A percentile compares a stretch with the other conserved stretches of the same genome.
phyloP scores from a whole-genome alignment of 2,888 invertebrate genomes.

The Thereva nobilitata region DNA sequence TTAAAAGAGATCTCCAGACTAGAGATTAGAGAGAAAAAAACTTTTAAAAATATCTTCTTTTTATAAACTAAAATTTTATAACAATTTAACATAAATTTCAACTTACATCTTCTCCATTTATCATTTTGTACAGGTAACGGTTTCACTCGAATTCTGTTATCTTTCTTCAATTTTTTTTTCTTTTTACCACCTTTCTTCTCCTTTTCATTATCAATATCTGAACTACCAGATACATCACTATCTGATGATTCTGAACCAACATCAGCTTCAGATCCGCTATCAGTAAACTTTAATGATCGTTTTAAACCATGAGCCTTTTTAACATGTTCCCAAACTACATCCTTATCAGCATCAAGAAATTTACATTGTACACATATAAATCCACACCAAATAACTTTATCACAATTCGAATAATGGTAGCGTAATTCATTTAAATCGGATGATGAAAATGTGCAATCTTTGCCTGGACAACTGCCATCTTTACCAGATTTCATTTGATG shows the following conservation, averaged over 20 bases:
- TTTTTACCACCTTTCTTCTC: constrained; percentile 43
- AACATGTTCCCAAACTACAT: constrained; percentile 43
- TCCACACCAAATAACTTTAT: constrained; percentile 47
- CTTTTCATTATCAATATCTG: constrained; percentile 44
- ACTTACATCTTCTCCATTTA: constrained; percentile 17
- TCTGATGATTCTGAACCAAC: constrained; percentile 39
- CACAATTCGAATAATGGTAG: constrained; percentile 50
- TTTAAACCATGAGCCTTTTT: constrained; percentile 30
- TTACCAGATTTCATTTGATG: constrained; percentile 44
- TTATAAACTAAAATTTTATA: neutral
- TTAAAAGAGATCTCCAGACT: no score
- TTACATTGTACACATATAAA: constrained; percentile 47
- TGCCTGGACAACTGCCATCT: constrained; percentile 51
- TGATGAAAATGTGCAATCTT: constrained; percentile 50
- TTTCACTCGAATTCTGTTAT: neutral
- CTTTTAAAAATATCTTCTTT: neutral
- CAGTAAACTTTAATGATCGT: constrained; percentile 42
- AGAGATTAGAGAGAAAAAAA: neutral
- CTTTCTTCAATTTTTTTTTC: constrained; percentile 38
- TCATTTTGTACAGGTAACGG: neutral
- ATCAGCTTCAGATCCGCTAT: constrained; percentile 47
- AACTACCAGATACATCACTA: constrained; percentile 32
- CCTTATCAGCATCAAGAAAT: constrained; percentile 36
- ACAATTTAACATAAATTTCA: neutral
- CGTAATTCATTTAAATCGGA: constrained; percentile 47